Conservation (phyloP, 2,113 vertebrate genomes). For the Cisticola juncidis region DNA sequence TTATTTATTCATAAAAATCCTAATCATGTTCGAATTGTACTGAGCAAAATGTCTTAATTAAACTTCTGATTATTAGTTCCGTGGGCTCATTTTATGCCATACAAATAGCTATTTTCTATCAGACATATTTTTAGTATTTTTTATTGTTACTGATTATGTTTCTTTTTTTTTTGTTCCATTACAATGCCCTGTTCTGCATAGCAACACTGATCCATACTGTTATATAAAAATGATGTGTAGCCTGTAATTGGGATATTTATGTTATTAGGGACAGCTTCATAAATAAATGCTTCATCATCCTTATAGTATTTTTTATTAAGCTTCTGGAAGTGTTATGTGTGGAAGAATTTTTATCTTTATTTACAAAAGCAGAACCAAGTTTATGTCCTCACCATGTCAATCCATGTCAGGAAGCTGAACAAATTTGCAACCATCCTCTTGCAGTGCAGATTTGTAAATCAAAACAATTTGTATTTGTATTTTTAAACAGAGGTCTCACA, state of each 20-base stretch:
- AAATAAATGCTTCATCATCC: neutral
- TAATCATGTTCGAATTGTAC: neutral
- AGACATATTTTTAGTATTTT: constrained; percentile 2
- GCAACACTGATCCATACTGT: neutral
- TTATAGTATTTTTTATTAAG: neutral
- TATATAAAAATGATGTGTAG: neutral
- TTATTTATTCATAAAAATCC: constrained; percentile 15
- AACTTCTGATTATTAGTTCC: neutral
- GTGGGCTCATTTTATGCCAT: neutral
- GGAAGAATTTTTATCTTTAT: neutral
- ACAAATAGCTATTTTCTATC: neutral
- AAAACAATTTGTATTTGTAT: neutral
- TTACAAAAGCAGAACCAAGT: neutral
- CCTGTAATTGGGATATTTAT: neutral
- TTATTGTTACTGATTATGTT: neutral
- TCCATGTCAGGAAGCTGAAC: neutral
- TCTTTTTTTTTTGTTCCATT: neutral
- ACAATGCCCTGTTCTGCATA: neutral
- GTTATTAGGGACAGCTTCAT: neutral
- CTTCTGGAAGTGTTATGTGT: neutral
- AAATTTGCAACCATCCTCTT: neutral
- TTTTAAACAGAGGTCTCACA: neutral
- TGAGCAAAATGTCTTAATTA: neutral
- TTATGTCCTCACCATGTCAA: neutral
- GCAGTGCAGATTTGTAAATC: neutral